Base-by-base conservation (phyloP, 2,797 vertebrate genomes). In the Emys orbicularis region DNA sequence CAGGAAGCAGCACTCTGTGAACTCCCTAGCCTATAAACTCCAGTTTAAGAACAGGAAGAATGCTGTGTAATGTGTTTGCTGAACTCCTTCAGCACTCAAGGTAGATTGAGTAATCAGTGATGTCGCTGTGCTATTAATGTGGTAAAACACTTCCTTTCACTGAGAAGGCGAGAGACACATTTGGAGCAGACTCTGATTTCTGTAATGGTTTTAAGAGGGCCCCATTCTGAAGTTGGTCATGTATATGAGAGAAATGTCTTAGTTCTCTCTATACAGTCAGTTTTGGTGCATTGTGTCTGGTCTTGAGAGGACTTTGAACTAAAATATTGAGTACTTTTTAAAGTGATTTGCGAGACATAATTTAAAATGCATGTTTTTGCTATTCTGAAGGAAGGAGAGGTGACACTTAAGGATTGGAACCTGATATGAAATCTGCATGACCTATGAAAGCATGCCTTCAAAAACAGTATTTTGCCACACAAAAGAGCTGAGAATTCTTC, bases 1-100 rank as follows among this genome's bases (percentile, higher is more conserved):
- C 90, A 94, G 94, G 96, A 97, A 92, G 88, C 56, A 86, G 89
- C 89, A 79, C 86, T 95, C 80, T 74, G 84, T 96, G 93, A 97
- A 94, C 88, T 96, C 94, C 91, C 77, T 95, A 94, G 87, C 91
- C 94, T 95, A 81, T 50, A 94, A 92, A 91, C 65, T 92, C 90
- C 25, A 50, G 52, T 93, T 92, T 88, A 94, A 34, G 74, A 90
- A 96, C 81, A 95, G 89, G 95, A 97, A 97, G 85, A 10, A 83
- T 72, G 91, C 76, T 92, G 1, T 5, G 87, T 93, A 74, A 82
- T 91, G 49, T 92, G 88, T 93, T 93, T 83, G 82, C 86, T 94
- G 87, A 97, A 96, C 47, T 81, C 19, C 86, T 91, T 90, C 77
- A 90, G 44, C 74, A 84, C 31, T 44, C 21, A 57, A 83, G 23